Evolutionary conservation across 2,888 invertebrate genomes (phyloP), one percentile per base, ranked within the genome.

Genomic region (Tachina lurida): DNA sequence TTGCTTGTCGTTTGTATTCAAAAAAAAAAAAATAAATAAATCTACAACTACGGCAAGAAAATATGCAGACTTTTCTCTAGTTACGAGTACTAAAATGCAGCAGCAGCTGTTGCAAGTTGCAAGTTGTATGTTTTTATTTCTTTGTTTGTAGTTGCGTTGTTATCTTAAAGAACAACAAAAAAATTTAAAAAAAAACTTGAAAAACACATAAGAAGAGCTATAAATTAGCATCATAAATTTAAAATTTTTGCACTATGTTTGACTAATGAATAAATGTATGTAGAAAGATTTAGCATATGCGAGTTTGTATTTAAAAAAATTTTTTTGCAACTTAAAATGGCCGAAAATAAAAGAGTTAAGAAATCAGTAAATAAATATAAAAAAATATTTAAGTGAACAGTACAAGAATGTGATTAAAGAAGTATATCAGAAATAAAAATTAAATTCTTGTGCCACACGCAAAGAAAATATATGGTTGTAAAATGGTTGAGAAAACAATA

Each of bases 171-270:
- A 67, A 54, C 39, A 68, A 22, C 41, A 67, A 47, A 31, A 31
- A 31, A 31, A 31, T 7, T n/a, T n/a, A 15, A 49, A 58, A 56
- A 49, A 58, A 31, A 45, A 45, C 31, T 19, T 15, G 5, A 41
- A 22, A 71, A 77, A 79, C 75, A 77, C 54, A 90, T 90, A 90
- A 89, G 89, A 88, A 89, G 83, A 89, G 88, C 88, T 86, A 91
- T 91, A 90, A 91, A 91, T 90, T 90, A 90, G 88, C 88, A 88
- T 88, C 89, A 90, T 91, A 90, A 91, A 91, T 91, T 90, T 88
- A 85, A 87, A 89, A 81, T 89, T 89, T 89, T 88, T 89, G 87
- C 88, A 84, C 87, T 87, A 84, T 87, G 88, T 88, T 82, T 87
- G 87, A 84, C 87, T 88, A 87, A 87, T 87, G 87, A 87, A 86